Evolutionary conservation across 2,113 vertebrate species (phyloP), one percentile per base, ranked within the genome.

Genomic region (Addax nasomaculatus): DNA sequence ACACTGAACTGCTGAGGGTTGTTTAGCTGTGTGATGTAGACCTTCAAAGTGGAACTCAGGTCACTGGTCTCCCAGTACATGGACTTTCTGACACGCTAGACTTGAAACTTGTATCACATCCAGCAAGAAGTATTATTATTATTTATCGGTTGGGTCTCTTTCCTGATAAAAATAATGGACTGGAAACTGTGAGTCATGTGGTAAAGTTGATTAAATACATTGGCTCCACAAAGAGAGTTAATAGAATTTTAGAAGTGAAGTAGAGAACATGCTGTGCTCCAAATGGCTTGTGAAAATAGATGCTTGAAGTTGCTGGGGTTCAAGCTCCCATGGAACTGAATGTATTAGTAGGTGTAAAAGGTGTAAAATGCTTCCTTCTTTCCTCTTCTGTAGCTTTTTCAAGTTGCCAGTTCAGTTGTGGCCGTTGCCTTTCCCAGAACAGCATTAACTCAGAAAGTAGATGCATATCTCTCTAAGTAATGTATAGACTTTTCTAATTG

Each of bases 101-200:
- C 36, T 85, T 85, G 53, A 76, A 62, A 27, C 78, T 89, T 83
- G 86, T 87, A 55, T 78, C 93, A 49, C 14, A 93, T 25, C 14
- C 29, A 78, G 51, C 19, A 84, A 93, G 88, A 55, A 85, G 33
- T 45, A 19, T 51, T 39, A 36, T 43, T 57, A 39, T 45, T 85
- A 58, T 85, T 60, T 85, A 60, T 45, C 47, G 29, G 23, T 33
- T 60, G 16, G 29, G 11, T 93, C 43, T 79, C 45, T 81, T 93
- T 91, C 96, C 57, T 95, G 79, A 70, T 97, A 62, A 95, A 93
- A 93, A 45, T 62, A 51, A 83, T 62, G 36, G 27, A 60, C 39
- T 85, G 29, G 58, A 58, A 87, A 90, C 45, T 62, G 39, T 51
- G 80, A 60, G 58, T 93, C 14, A 13, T 15, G 1, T 84, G 33